phyloP scores from a whole-genome alignment of 2,888 invertebrate species.

The Drosophila borborema region DNA sequence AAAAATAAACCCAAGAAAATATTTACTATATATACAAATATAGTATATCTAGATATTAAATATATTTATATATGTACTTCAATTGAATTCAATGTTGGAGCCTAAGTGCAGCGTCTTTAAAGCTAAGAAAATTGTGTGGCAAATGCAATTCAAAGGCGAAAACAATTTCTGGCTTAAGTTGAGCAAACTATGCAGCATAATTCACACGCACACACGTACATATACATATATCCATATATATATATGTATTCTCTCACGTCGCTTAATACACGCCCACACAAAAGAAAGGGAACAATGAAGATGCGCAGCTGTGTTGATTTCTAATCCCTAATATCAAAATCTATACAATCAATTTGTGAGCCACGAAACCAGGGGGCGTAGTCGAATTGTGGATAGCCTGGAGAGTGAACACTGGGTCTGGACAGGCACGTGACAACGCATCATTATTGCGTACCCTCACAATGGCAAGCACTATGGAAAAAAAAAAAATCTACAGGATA shows the following conservation, averaged over 20 bases:
- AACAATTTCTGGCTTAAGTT: conserved; percentile 28
- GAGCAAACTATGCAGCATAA: conserved; percentile 3
- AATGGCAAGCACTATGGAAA: conserved; percentile 15
- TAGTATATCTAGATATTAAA: background rate
- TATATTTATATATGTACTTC: conserved; percentile 5
- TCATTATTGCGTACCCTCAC: conserved; percentile 51
- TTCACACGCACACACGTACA: background rate
- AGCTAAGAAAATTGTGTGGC: conserved; percentile 51
- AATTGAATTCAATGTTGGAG: conserved; percentile 6
- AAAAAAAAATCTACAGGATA: conserved; percentile 30
- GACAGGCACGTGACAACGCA: conserved; percentile 66
- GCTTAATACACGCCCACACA: conserved; percentile 3
- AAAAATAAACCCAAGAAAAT: conserved; percentile 44
- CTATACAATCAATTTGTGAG: conserved; percentile 74
- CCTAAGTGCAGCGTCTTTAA: conserved; percentile 34
- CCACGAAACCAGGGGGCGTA: background rate
- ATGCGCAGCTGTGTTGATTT: conserved; percentile 65
- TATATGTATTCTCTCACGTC: background rate
- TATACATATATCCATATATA: background rate
- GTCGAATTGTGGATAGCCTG: background rate
- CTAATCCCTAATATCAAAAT: conserved; percentile 78
- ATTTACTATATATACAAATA: conserved; percentile 19
- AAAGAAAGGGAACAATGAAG: conserved; percentile 1
- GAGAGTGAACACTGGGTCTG: background rate
- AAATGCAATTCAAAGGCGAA: conserved; percentile 60